Base-by-base conservation (phyloP, 1,140 invertebrate species). In the Oncopeltus fasciatus region DNA sequence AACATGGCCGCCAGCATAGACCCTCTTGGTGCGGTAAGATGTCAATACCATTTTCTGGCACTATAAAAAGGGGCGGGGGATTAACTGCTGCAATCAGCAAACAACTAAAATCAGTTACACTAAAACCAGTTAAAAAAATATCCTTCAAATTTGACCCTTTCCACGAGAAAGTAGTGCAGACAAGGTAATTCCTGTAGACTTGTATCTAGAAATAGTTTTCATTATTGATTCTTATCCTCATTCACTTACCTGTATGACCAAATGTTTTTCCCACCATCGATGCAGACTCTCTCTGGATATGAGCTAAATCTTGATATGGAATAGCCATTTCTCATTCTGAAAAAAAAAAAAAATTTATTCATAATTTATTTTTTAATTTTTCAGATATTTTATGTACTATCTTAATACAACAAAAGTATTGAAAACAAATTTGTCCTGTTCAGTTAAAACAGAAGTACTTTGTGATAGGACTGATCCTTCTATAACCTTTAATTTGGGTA, bases 91-190 rank as follows among this genome's bases (percentile, higher is more conserved):
- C 67, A 11, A 68, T 70, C 27, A 31, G 28, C n/a, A 68, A 69
- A 62, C 63, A 70, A 63, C 31, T 66, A 31, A 64, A 60, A 51
- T 24, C 46, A 18, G 69, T 92, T 9, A 87, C 84, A 76, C 76
- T 92, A 20, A 86, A 86, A 73, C 87, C 87, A n/a, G 83, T 87
- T 0, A 84, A 85, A 68, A 80, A 80, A 72, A 81, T 93, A 61
- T 78, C 78, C 16, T 81, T 91, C 49, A 81, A 83, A 69, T 92
- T 92, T 68, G 89, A 93, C 76, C 90, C 90, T 5, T 92, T 92
- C 75, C 75, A 81, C 65, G 75, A 81, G 65, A 83, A 84, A 71
- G 80, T 82, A 46, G 74, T 72, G 51, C 75, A 81, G 65, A 82
- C 81, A 67, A 84, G 88, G 87, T 90, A 80, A 78, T 38, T 38